Evolutionary conservation across 2,113 vertebrate species (phyloP).

Genomic region (Gallinago undulata): DNA sequence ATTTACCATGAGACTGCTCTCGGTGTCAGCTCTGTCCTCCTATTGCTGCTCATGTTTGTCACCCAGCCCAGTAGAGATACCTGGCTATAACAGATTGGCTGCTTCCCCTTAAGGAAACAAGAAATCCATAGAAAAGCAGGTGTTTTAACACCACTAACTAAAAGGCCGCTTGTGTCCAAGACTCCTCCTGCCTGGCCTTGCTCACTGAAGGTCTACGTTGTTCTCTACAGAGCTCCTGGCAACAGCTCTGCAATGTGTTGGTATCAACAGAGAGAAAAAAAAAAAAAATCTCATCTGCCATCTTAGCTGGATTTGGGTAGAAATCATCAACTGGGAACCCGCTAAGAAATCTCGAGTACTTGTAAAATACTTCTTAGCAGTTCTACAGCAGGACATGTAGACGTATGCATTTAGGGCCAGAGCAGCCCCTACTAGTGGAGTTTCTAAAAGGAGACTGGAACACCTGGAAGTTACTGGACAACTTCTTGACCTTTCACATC

Average conservation of each 20-base stretch:
- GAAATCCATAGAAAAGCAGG: neutral
- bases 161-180: neutral
- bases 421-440: neutral
- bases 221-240: neutral
- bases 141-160: neutral
- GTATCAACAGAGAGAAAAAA: neutral
- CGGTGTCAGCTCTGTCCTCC: neutral
- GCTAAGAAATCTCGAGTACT: neutral
- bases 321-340: neutral
- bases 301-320: neutral
- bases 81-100: neutral
- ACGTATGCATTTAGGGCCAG: neutral
- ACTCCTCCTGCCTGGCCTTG: neutral
- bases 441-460: neutral
- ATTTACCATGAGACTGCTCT: neutral
- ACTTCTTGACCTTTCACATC: neutral
- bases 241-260: neutral
- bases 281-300: neutral
- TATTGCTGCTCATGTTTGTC: neutral
- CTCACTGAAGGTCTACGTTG: neutral
- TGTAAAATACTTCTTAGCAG: neutral
- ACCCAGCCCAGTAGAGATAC: neutral
- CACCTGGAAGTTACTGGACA: neutral
- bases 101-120: neutral
- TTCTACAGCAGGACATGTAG: neutral